phyloP scores from a whole-genome alignment of 1,140 invertebrate genomes.

The Nebria ingens region DNA sequence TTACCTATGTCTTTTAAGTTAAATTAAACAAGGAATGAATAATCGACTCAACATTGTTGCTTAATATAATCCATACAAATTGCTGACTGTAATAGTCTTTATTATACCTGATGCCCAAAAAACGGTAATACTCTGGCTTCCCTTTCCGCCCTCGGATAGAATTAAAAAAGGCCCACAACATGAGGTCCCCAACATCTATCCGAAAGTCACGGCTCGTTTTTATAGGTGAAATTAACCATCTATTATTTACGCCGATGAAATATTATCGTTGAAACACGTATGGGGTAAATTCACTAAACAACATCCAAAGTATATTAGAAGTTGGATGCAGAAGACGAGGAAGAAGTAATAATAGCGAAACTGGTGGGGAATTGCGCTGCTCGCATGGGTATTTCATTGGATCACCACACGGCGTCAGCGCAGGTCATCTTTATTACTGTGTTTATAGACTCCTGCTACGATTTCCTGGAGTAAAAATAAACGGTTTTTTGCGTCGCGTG shows the following conservation, averaged over 20 bases:
- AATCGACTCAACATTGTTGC: too few species aligned
- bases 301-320: too few species aligned
- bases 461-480: background rate
- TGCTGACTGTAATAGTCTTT: too few species aligned
- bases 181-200: constrained; percentile 4
- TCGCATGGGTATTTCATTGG: background rate
- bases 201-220: constrained; percentile 2
- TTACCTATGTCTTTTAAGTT: too few species aligned
- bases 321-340: background rate
- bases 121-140: too few species aligned
- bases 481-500: too few species aligned
- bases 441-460: background rate
- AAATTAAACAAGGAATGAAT: too few species aligned
- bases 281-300: constrained; percentile 2
- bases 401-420: too few species aligned
- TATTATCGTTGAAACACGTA: background rate
- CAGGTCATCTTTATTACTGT: background rate
- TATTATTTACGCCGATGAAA: constrained; percentile 7
- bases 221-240: constrained; percentile 3
- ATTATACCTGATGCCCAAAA: too few species aligned
- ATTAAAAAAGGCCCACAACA: background rate
- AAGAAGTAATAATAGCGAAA: background rate
- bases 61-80: too few species aligned
- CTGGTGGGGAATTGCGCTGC: background rate
- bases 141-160: too few species aligned